Evolutionary conservation across 1,140 invertebrate genomes (phyloP), one percentile per base, ranked within the genome.

Genomic region (Formica exsecta): DNA sequence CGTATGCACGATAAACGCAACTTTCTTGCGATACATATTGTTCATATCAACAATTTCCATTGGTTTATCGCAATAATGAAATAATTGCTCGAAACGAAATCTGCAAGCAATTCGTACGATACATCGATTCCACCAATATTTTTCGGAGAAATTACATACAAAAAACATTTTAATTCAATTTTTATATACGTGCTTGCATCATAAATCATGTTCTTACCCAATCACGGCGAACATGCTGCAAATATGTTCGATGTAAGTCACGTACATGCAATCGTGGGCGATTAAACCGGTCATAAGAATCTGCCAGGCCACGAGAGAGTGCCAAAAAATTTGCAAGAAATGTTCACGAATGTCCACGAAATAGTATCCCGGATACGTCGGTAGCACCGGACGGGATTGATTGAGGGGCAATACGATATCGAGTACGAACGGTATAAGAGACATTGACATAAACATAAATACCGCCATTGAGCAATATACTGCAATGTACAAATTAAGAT

Each of bases 191-290:
- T 29, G 16, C 1, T 57, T 2, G 8, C 6, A 3, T 48, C 13
- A 16, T 48, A 13, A 65, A 13, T 22, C 29, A 7, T 57, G 51
- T 76, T 22, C 54, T 84, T 77, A 84, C 80, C 87, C 61, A 11
- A 75, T 54, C 44, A 74, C 51, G 16, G 87, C 59, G 0, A 86
- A 88, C 41, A 80, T 54, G 19, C 86, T 48, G 54, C 76, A 89
- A 80, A 88, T 19, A 48, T 89, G 85, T 41, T 79, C 75, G 59
- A 85, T 57, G 8, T 44, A 89, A 41, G 51, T 73, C 19, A 75
- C 22, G 13, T 70, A 83, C 22, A 87, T 44, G 8, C 59, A 41
- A 57, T 85, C 81, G 2, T 74, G 61, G 7, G 86, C 57, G 11
- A 87, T 6, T 51, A 89, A 11, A 25, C 19, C 57, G 19, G 44